Conservation (phyloP, 2,113 vertebrate species). For the Chascanopsetta lugubris region DNA sequence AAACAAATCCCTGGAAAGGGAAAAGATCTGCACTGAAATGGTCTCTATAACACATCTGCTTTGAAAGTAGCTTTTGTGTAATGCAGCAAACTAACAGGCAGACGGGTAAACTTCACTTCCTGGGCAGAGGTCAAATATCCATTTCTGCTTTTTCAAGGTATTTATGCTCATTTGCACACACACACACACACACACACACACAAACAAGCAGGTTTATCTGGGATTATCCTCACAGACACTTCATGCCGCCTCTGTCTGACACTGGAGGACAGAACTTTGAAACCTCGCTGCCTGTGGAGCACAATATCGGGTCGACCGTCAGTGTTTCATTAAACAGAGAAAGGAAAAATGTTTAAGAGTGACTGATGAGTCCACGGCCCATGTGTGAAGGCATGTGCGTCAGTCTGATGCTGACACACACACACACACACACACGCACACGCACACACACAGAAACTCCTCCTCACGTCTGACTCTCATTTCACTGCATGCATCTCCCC, state of each 20-base stretch:
- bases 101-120: too few relatives aligned
- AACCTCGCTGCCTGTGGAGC: not conserved
- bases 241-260: not conserved
- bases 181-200: not conserved
- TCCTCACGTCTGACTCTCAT: conserved; percentile 2
- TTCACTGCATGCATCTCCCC: conserved; percentile 7
- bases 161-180: not conserved
- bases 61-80: too few relatives aligned
- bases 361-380: conserved; percentile 24
- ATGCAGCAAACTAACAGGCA: too few relatives aligned
- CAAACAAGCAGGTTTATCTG: not conserved
- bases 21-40: too few relatives aligned
- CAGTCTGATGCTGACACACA: conserved; percentile 44
- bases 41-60: too few relatives aligned
- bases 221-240: not conserved
- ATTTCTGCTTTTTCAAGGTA: not conserved
- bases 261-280: not conserved
- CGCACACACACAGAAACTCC: conserved; percentile 5
- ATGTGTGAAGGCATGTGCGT: conserved; percentile 48
- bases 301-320: not conserved
- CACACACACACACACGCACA: conserved; percentile 6
- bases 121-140: too few relatives aligned
- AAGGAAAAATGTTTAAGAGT: conserved; percentile 11
- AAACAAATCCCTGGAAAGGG: too few relatives aligned
- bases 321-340: conserved; percentile 8